A percentile compares a stretch with the other conserved stretches of the same genome.
These are phyloP conservation scores for Bubo blakistoni DNA, from an alignment of 2,113 vertebrate genomes.

Conservation along the genomic window DNA sequence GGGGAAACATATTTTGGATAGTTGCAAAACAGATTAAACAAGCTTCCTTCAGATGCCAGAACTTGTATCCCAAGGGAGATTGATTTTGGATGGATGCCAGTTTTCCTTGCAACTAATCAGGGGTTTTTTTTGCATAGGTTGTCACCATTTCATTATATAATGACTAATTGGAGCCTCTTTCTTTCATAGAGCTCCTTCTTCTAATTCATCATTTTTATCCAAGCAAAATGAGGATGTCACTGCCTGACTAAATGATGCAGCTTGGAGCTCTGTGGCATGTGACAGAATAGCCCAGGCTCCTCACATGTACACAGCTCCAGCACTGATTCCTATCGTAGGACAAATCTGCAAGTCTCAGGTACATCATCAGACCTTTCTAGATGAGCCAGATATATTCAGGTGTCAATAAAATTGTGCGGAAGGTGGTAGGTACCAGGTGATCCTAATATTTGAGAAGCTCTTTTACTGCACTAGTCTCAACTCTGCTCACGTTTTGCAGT, in stretches of 20 bases:
- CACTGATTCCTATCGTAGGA: neutral
- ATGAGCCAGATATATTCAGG: neutral
- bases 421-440: neutral
- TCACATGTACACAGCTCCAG: neutral
- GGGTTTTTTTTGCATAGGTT: neutral
- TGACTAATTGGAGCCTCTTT: neutral
- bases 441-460: neutral
- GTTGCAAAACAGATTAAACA: neutral
- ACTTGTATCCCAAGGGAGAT: neutral
- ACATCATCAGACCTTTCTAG: neutral
- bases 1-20: neutral
- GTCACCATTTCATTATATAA: neutral
- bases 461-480: fast-evolving
- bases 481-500: neutral
- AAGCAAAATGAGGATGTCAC: neutral
- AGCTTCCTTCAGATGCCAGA: neutral
- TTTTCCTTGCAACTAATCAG: neutral
- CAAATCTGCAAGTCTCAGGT: neutral
- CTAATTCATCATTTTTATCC: neutral
- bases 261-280: neutral
- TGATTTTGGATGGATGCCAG: neutral
- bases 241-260: neutral
- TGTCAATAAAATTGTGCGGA: neutral
- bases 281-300: neutral
- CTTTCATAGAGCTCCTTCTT: neutral